Evolutionary conservation across 35 echinoderm and acorn worm genomes (phyloP).

Genomic region (Chiridota heheva): DNA sequence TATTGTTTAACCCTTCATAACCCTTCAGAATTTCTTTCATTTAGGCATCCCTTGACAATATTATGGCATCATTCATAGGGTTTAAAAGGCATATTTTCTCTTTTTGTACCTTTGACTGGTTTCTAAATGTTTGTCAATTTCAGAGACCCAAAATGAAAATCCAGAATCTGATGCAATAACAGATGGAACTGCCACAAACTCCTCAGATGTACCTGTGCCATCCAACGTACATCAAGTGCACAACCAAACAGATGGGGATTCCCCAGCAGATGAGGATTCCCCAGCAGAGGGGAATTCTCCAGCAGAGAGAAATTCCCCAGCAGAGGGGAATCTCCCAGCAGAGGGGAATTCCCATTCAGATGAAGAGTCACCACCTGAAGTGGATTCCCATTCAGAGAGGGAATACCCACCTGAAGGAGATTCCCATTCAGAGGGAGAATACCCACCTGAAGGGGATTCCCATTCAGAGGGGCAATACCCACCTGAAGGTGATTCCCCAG

Average conservation of each 20-base stretch:
- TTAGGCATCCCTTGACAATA: neutral
- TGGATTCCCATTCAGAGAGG: neutral
- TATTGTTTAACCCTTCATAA: neutral
- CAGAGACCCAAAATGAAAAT: slow-evolving; percentile 39
- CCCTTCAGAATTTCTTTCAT: neutral
- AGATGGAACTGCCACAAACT: too few relatives aligned
- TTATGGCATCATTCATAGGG: too few relatives aligned
- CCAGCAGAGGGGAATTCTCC: neutral
- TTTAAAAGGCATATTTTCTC: too few relatives aligned
- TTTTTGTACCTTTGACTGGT: too few relatives aligned
- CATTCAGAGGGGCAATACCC: too few relatives aligned
- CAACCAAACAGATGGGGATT: too few relatives aligned
- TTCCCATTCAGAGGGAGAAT: too few relatives aligned
- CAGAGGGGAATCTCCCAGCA: neutral
- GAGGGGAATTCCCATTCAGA: neutral
- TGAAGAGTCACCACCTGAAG: neutral
- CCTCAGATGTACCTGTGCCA: too few relatives aligned
- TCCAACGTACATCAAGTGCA: too few relatives aligned
- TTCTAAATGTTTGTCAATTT: neutral
- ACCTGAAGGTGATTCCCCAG: too few relatives aligned
- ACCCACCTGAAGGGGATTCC: too few relatives aligned
- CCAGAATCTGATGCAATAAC: slow-evolving; percentile 34
- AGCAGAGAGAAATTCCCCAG: neutral
- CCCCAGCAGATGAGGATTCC: neutral
- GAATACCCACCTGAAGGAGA: too few relatives aligned